Evolutionary conservation across 2,888 invertebrate genomes (phyloP), one percentile per base, ranked within the genome.

Genomic region (Cepaea hortensis): DNA sequence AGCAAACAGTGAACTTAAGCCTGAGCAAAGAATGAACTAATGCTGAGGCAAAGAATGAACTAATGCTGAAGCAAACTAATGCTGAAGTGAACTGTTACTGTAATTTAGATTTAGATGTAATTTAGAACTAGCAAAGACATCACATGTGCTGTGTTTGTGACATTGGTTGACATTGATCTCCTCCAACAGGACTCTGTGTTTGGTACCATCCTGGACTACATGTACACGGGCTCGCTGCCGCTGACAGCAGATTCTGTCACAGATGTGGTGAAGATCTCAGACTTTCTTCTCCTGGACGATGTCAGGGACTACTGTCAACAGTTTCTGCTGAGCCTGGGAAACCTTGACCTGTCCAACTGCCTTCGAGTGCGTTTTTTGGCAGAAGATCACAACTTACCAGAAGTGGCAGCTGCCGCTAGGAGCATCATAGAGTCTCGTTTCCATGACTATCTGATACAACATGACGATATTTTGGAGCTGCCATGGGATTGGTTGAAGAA

Each of bases 261-360:
- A 85, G 93, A 93, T 89, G 88, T 93, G 15, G 89, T 94, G 13
- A 90, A 91, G 73, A 91, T 93, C n/a, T 91, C 93, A 23, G 93
- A 94, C 88, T 94, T 94, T 88, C 89, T 94, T 23, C 87, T 94
- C 48, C 89, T 94, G 82, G 94, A 94, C 85, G 94, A 94, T 85
- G 91, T 94, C 15, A 93, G 93, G 83, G 93, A 93, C 61, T 94
- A 92, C 84, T 93, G 93, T 81, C 89, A 90, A 77, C 93, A 94
- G 84, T 94, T 93, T 89, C 93, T 91, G 84, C 87, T 93, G 15
- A 92, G 92, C 70, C 90, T 93, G 77, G 94, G 93, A 61, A 93
- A 94, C 86, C 89, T 94, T 20, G 93, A 93, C 88, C 88, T 93
- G 13, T 88, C 91, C 20, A 94, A 94, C 81, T 93, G 93, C 88